A percentile compares a stretch with the other conserved stretches of the same genome.
Evolutionary conservation across 2,888 invertebrate species (phyloP).

Genomic region (Ethmia dodecea): DNA sequence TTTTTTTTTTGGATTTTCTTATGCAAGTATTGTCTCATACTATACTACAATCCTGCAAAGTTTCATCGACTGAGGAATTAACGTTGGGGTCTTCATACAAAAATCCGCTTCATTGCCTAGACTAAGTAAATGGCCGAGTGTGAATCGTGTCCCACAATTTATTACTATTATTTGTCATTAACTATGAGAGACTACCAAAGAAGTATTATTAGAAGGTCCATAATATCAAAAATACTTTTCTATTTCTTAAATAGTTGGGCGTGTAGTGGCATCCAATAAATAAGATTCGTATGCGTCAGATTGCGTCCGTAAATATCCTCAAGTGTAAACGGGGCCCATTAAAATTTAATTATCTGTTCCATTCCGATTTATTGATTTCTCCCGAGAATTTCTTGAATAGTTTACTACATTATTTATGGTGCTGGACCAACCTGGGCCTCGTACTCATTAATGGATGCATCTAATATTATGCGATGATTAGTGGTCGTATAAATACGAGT

Average conservation of each 20-base stretch:
- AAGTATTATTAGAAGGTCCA: no score
- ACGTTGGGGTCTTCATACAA: no score
- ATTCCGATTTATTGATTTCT: conserved; percentile 57
- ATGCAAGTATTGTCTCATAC: no score
- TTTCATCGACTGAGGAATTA: no score
- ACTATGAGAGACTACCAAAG: no score
- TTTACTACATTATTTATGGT: conserved; percentile 26
- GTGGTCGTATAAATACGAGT: neutral
- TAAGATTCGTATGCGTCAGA: conserved; percentile 45
- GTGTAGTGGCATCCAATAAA: conserved; percentile 35
- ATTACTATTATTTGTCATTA: no score
- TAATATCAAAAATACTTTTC: neutral
- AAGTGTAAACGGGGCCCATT: conserved; percentile 46
- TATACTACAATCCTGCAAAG: no score
- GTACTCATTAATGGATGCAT: neutral
- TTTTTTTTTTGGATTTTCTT: no score
- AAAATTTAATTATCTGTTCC: conserved; percentile 56
- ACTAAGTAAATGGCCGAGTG: no score
- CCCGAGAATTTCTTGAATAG: conserved; percentile 31
- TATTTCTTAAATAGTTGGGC: neutral
- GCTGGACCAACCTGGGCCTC: neutral
- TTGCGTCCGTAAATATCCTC: conserved; percentile 45
- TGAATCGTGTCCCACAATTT: no score
- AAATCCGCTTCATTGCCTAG: no score
- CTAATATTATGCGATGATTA: neutral